Evolutionary conservation across 2,888 invertebrate genomes (phyloP).

Genomic region (Linnaemya vulpina): DNA sequence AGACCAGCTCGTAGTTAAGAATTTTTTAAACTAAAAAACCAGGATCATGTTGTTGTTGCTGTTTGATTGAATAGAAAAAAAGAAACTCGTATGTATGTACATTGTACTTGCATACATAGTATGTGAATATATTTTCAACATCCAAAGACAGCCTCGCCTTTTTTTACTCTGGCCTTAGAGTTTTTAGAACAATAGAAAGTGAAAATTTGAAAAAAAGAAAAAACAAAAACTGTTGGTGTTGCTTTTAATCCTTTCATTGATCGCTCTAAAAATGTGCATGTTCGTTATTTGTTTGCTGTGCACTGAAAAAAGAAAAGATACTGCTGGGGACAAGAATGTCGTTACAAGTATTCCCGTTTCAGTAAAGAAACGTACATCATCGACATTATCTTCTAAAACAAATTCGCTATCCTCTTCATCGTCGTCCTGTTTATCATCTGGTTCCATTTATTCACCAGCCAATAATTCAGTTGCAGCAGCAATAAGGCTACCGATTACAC

Average conservation of each 20-base stretch:
- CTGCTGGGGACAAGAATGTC: constrained; percentile 69
- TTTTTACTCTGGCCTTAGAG: not conserved
- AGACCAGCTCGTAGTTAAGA: not conserved
- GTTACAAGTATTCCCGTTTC: constrained; percentile 71
- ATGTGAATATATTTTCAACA: not conserved
- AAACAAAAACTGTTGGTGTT: constrained; percentile 3
- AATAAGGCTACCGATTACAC: constrained; percentile 49
- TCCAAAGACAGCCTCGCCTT: not conserved
- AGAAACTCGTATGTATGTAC: not conserved
- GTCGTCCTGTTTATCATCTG: constrained; percentile 55
- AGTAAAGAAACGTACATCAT: constrained; percentile 69
- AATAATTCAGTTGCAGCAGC: constrained; percentile 40
- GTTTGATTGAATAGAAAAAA: no score
- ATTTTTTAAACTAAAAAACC: not conserved
- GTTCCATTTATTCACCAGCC: constrained; percentile 46
- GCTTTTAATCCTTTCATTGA: constrained; percentile 38
- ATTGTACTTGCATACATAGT: not conserved
- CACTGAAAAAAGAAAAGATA: constrained; percentile 76
- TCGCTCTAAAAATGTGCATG: constrained; percentile 75
- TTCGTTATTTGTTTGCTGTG: constrained; percentile 77
- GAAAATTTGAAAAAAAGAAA: not conserved
- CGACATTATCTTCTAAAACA: constrained; percentile 50
- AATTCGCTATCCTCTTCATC: constrained; percentile 45
- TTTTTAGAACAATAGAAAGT: not conserved
- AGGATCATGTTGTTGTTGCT: no score